Base-by-base conservation (phyloP, 2,113 vertebrate species). In the Siphamia tubifer region DNA sequence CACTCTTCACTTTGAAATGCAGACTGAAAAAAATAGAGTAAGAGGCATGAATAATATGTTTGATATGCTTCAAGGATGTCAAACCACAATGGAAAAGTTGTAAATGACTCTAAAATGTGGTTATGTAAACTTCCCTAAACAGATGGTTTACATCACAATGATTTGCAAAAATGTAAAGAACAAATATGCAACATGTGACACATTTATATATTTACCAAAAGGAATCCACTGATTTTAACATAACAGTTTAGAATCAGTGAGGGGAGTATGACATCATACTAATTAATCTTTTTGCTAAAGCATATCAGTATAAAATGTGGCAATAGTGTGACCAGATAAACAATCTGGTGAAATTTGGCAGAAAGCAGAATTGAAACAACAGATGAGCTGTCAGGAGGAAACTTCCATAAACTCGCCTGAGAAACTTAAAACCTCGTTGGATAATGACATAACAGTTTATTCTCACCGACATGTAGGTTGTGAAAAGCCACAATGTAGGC, bases 61-160 rank as follows among this genome's bases (percentile, higher is more conserved):
- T 32, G 15, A 43, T 21, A 34, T 44, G 61, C 53, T 49, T 55
- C 2, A 19, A 45, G 36, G 20, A 63, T 8, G 8, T 36, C 31
- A 74, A 21, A 57, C 38, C 34, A 51, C 55, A 76, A 61, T 20
- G 57, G 36, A 76, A 78, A 74, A 2, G 57, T 44, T 68, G 25
- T 54, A 64, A 36, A 13, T 44, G 13, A 42, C 11, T 53, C 10
- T 13, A 34, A 15, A 24, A 24, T 69, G 39, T 17, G 31, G 42
- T 78, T 10, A 74, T 60, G 21, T 24, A 24, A 27, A 74, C 38
- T 31, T 73, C 23, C 15, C 30, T 42, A 6, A 25, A 19, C 30
- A 35, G 3, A 5, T 12, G 8, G 8, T 65, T 57, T 38, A 60
- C 13, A 13, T 5, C 2, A 39, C 54, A 28, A 21, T 10, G 9